Base-by-base conservation (phyloP, 1,140 invertebrate genomes). In the Brevipalpus yothersi region DNA sequence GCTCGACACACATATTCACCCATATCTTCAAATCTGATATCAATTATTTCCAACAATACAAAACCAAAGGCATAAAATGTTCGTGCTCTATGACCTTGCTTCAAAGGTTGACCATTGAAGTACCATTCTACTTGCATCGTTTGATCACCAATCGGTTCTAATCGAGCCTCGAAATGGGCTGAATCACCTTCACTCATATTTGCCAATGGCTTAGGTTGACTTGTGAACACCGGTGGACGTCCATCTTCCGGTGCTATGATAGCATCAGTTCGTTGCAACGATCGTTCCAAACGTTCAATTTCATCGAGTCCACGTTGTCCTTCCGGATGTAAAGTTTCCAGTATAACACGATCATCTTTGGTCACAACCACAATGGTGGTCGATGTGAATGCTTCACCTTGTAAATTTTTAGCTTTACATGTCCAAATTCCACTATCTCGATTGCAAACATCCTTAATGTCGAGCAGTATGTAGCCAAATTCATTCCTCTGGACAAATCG, bases 241-340 rank as follows among this genome's bases (percentile, higher is more conserved):
- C 76, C 84, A 9, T 85, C 75, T 0, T 78, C 77, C 69, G 87
- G 84, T 72, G 88, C 84, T 12, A 54, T 19, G 10, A 19, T 13
- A 15, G 9, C 41, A 15, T 31, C 17, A 42, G 12, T 21, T 23
- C 10, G 23, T n/a, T 15, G 10, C 15, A 31, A 19, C 91, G 83
- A 74, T 86, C 86, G 54, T 75, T 98, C 94, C 53, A 97, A 75
- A 74, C 88, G 81, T 70, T 92, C 84, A 63, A 97, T 91, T 72
- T 93, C 85, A 67, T 94, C 87, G 54, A 92, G 75, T 1, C 91
- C 87, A 69, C 87, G 83, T 69, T 95, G 91, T 68, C 97, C 84
- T 74, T 95, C 87, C 13, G 41, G 11, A 21, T 60, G 31, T 2
- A 31, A 5, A 31, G 31, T 31, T 31, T 31, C 31, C 53, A 21